Conservation (phyloP, 2,113 vertebrate genomes). For the Uropsilus gracilis region DNA sequence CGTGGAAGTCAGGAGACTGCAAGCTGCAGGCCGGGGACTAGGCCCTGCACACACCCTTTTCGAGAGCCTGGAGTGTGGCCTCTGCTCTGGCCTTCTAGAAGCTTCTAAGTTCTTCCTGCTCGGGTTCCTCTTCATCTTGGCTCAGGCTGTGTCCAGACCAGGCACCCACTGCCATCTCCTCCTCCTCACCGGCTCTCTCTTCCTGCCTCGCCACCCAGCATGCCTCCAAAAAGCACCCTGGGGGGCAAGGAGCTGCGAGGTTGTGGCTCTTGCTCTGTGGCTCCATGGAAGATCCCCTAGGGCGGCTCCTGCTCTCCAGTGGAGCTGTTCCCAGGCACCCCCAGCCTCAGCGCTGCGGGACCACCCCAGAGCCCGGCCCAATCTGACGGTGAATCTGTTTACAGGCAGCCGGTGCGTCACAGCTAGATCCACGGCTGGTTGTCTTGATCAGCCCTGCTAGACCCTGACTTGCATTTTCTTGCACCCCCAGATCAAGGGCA, state of each 20-base stretch:
- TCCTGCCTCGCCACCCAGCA: rapidly evolving
- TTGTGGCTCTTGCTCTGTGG: not conserved
- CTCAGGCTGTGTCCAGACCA: rapidly evolving
- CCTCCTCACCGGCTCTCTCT: rapidly evolving
- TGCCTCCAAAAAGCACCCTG: not conserved
- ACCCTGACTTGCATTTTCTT: not conserved
- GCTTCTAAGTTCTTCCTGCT: not conserved
- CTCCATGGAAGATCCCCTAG: not conserved
- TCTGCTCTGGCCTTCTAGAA: not conserved
- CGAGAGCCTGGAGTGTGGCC: not conserved
- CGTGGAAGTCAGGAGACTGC: no score
- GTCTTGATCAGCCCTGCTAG: no score
- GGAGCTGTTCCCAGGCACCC: not conserved
- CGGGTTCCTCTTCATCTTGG: rapidly evolving
- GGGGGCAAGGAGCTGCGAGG: not conserved
- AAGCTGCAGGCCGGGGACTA: no score
- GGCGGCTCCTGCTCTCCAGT: not conserved
- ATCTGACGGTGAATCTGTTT: not conserved
- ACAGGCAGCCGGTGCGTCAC: no score
- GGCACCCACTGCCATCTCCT: not conserved
- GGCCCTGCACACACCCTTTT: rapidly evolving
- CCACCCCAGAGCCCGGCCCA: not conserved
- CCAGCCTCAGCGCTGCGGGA: rapidly evolving
- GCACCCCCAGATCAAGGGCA: not conserved
- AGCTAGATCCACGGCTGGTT: no score